Conservation (phyloP, 92 coral and sea anemone genomes). For the Siderastrea siderea region DNA sequence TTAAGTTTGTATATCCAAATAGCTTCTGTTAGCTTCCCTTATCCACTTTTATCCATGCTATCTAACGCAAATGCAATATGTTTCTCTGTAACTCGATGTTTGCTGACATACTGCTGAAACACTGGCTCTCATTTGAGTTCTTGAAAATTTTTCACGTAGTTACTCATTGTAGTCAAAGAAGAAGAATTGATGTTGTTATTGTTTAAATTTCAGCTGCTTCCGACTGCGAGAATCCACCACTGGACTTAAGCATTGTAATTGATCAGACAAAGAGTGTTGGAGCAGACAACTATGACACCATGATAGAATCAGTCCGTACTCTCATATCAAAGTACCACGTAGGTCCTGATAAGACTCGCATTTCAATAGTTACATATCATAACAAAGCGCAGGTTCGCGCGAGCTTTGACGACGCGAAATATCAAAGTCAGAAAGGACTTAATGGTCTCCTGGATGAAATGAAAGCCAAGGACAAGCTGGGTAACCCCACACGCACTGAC, state of each 20-base stretch:
- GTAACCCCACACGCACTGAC: conserved; percentile 10
- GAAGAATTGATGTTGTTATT: no score
- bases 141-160: no score
- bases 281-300: conserved; percentile 18
- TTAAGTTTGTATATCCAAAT: no score
- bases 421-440: background rate
- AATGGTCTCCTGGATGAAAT: conserved; percentile 3
- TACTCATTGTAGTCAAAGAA: no score
- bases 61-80: no score
- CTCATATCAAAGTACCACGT: conserved; percentile 31
- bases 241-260: conserved; percentile 17
- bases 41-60: no score
- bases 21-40: no score
- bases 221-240: conserved; percentile 15
- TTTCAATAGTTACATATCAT: conserved; percentile 10
- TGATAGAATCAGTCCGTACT: conserved; percentile 14
- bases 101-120: no score
- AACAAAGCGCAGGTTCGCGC: conserved; percentile 1
- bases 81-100: no score
- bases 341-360: conserved; percentile 3
- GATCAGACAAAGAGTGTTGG: conserved; percentile 31
- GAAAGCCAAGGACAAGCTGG: conserved; percentile 12
- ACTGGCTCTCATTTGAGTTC: no score
- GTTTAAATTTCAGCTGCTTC: background rate
- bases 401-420: background rate